These are phyloP conservation scores for Aphidius ervi DNA, from an alignment of 1,140 invertebrate genomes.

Conservation along the genomic window DNA sequence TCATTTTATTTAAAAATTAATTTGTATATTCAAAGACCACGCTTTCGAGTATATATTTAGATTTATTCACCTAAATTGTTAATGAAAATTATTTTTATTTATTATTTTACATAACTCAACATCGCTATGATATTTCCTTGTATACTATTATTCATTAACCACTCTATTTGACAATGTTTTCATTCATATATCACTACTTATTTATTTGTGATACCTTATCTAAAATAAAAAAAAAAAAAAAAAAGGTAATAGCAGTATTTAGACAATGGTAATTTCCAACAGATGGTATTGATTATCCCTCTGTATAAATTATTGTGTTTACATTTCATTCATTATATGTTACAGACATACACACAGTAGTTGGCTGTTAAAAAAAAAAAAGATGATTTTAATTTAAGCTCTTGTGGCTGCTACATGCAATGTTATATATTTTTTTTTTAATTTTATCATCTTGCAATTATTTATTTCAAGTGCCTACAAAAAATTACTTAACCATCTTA, in stretches of 20 bases:
- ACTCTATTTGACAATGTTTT: neutral
- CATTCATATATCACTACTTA: neutral
- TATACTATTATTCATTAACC: constrained; percentile 26
- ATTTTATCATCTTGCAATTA: neutral
- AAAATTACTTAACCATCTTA: neutral
- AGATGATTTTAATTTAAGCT: too few species aligned
- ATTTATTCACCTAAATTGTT: too few species aligned
- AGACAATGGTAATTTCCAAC: constrained; percentile 55
- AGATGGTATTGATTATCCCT: constrained; percentile 42
- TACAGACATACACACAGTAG: too few species aligned
- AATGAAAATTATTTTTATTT: too few species aligned
- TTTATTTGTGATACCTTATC: constrained; percentile 27
- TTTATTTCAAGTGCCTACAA: neutral
- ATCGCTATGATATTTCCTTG: neutral
- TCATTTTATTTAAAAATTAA: too few species aligned
- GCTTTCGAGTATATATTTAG: too few species aligned
- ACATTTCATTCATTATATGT: too few species aligned
- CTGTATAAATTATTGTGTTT: neutral
- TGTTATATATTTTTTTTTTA: neutral
- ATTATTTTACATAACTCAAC: too few species aligned
- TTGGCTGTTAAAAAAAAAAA: too few species aligned
- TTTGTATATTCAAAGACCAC: too few species aligned
- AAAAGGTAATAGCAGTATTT: constrained; percentile 43
- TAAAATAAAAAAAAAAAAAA: constrained; percentile 32
- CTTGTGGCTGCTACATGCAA: neutral